A percentile compares a stretch with the other conserved stretches of the same genome.
Conservation (phyloP, 2,113 vertebrate genomes). For the Gobio gobio region DNA sequence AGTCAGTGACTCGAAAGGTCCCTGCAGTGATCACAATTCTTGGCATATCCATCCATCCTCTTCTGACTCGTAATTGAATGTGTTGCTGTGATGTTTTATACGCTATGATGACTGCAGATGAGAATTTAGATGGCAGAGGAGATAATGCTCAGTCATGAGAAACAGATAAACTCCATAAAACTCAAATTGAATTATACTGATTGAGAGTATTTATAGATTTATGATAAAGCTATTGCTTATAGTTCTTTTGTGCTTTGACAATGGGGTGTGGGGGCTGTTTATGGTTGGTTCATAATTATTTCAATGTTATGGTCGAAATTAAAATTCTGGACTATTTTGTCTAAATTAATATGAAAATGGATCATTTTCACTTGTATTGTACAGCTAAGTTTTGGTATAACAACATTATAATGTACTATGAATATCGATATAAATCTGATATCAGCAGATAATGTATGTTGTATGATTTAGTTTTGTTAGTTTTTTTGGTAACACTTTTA, state of each 20-base stretch:
- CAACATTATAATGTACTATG: neutral
- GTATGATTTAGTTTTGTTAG: too few relatives aligned
- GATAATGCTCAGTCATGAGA: conserved; percentile 28
- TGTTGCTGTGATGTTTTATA: conserved; percentile 25
- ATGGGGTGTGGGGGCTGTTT: too few relatives aligned
- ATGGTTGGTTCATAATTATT: too few relatives aligned
- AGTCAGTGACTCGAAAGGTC: conserved; percentile 38
- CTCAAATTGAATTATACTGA: conserved; percentile 23
- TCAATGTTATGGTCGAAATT: too few relatives aligned
- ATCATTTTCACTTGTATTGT: neutral
- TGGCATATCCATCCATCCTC: conserved; percentile 21
- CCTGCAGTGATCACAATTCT: conserved; percentile 22
- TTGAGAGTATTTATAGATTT: conserved; percentile 20
- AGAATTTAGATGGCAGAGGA: conserved; percentile 19
- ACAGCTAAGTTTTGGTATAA: neutral
- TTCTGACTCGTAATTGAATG: conserved; percentile 31
- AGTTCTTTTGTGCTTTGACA: neutral
- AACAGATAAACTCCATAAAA: conserved; percentile 21
- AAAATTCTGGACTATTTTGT: too few relatives aligned
- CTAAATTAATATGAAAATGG: neutral
- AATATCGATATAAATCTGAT: neutral
- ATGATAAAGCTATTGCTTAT: conserved; percentile 14
- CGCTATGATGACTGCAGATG: conserved; percentile 4
- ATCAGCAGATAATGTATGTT: too few relatives aligned
- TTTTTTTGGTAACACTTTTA: too few relatives aligned